These are phyloP conservation scores for Coregonus clupeaformis DNA, from an alignment of 2,113 vertebrate species.

Conservation along the genomic window DNA sequence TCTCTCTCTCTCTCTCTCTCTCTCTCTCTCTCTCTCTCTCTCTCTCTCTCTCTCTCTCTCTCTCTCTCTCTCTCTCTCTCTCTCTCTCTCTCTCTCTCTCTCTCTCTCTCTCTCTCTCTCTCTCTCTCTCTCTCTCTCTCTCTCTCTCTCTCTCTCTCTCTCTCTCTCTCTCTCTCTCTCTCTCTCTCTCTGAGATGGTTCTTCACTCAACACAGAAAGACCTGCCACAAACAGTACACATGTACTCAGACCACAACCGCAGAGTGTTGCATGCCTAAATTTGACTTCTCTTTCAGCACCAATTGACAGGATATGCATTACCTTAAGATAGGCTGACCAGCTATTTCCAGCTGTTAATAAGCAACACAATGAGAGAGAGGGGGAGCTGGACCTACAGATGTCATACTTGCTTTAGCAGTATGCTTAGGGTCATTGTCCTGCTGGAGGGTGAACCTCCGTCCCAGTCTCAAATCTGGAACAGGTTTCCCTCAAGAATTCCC, in stretches of 20 bases:
- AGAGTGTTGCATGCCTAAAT: constrained; percentile 12
- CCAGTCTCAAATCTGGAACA: too few species aligned
- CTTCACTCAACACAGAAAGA: too few species aligned
- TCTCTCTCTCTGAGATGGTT: not conserved
- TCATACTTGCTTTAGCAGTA: too few species aligned
- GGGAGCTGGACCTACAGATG: constrained; percentile 23
- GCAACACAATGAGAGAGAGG: constrained; percentile 46
- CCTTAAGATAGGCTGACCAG: constrained; percentile 35
- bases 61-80: not conserved
- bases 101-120: not conserved
- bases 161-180: not conserved
- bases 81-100: not conserved
- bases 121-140: not conserved
- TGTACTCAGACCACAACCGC: not conserved
- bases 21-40: not conserved
- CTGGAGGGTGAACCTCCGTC: too few species aligned
- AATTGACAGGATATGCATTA: constrained; percentile 41
- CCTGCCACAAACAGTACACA: not conserved
- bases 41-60: not conserved
- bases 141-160: not conserved
- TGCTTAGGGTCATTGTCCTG: too few species aligned
- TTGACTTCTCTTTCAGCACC: constrained; percentile 15
- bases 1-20: not conserved
- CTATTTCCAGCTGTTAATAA: constrained; percentile 22
- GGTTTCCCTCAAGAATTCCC: too few species aligned